Evolutionary conservation across 2,888 invertebrate species (phyloP).

Genomic region (Laothoe populi): DNA sequence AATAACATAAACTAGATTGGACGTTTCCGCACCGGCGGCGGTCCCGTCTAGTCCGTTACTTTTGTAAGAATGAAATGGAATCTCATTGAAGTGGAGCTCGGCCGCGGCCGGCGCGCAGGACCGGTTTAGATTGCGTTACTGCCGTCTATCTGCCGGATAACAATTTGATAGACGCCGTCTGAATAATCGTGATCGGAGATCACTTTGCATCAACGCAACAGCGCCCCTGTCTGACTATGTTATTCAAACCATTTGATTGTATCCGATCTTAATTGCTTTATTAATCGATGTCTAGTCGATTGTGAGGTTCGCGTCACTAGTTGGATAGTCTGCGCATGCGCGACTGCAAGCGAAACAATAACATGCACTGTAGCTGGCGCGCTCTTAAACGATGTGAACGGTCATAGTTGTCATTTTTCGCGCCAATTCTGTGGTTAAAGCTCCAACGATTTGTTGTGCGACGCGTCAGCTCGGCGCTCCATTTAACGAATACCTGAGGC

Average conservation of each 20-base stretch:
- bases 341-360: constrained; percentile 30
- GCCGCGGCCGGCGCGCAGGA: constrained; percentile 55
- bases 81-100: constrained; percentile 79
- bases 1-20: constrained; percentile 29
- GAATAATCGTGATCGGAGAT: constrained; percentile 58
- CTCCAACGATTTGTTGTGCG: constrained; percentile 40
- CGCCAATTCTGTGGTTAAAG: constrained; percentile 57
- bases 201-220: constrained; percentile 37
- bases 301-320: constrained; percentile 21
- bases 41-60: constrained; percentile 74
- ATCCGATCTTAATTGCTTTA: constrained; percentile 37
- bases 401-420: constrained; percentile 59
- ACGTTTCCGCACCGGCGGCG: constrained; percentile 28
- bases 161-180: constrained; percentile 74
- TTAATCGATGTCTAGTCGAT: constrained; percentile 47
- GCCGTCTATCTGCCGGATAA: constrained; percentile 68
- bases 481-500: constrained; percentile 34
- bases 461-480: constrained; percentile 34
- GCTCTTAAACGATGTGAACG: constrained; percentile 33
- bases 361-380: constrained; percentile 9
- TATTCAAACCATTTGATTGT: constrained; percentile 30
- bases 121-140: constrained; percentile 72
- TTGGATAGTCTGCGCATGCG: constrained; percentile 12
- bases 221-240: constrained; percentile 38
- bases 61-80: constrained; percentile 82